Percentiles rank a stretch among this genome's conserved stretches.
These are phyloP conservation scores for Tauraco hartlaubi DNA, from an alignment of 2,797 vertebrate genomes.

Conservation along the genomic window DNA sequence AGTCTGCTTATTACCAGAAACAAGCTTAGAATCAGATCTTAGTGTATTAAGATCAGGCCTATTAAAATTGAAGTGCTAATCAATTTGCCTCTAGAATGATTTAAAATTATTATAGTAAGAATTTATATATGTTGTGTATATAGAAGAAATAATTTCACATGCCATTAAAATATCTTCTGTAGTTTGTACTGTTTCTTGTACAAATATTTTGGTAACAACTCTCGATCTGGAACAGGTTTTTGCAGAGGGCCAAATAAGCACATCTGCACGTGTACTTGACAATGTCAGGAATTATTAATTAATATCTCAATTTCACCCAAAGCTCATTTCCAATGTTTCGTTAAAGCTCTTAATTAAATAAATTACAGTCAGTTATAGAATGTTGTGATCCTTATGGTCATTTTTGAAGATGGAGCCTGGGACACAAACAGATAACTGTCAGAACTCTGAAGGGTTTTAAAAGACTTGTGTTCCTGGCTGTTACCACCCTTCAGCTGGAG, in stretches of 20 bases:
- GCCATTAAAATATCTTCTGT: not conserved
- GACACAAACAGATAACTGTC: not conserved
- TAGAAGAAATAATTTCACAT: not conserved
- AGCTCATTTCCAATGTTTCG: not conserved
- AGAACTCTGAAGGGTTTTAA: not conserved
- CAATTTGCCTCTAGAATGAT: not conserved
- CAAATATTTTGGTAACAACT: not conserved
- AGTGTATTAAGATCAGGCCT: not conserved
- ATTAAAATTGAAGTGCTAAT: not conserved
- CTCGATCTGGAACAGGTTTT: not conserved
- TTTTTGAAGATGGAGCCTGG: not conserved
- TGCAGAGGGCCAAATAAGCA: not conserved
- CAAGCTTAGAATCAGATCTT: not conserved
- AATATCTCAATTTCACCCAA: not conserved
- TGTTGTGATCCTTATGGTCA: not conserved
- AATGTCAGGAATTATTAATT: not conserved
- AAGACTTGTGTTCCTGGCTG: not conserved
- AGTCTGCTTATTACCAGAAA: not conserved
- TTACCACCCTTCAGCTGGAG: not conserved
- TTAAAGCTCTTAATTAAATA: not conserved
- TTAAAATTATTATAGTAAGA: not conserved
- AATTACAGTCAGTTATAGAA: not conserved
- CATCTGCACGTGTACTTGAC: not conserved
- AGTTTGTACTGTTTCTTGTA: not conserved
- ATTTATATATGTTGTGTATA: not conserved